Base-by-base conservation (phyloP, 2,113 vertebrate genomes). In the Pollachius pollachius region DNA sequence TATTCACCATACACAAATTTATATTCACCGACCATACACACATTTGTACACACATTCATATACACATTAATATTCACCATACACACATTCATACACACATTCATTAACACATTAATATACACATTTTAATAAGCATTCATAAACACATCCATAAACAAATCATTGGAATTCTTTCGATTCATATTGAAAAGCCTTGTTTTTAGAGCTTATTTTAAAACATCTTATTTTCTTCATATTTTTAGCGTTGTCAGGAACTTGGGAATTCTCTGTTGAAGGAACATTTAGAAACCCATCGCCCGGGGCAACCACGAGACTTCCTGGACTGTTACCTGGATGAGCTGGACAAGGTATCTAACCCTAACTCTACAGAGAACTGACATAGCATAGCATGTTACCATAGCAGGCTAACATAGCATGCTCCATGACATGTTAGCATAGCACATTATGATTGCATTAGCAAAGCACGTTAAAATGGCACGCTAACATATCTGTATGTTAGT, bases 301-400 rank as follows among this genome's bases (percentile, higher is more conserved):
- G 62, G 25, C 19, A 78, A 15, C 76, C 76, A 0, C 72, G 62
- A 0, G 67, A 81, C 66, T 78, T 78, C 25, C 64, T 75, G 1
- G 80, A 81, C 73, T 62, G 61, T 30, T 78, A 81, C 52, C 67
- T 81, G 70, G 80, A 81, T 18, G 76, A 81, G 54, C 18, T 78
- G 56, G 76, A 81, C 4, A 78, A 71, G 79, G 82, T 86, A 13
- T 18, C 66, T 48, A 9, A 52, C 8, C 3, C 17, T 58, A 61
- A 21, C 41, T 9, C 5, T 23, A 34, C 30, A 34, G 4, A 34
- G 30, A 5, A 34, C 30, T 34, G 30, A 3, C 30, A 34, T 34
- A 34, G 30, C 4, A 34, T 34, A 48, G 41, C 41, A 48, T 13
- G 41, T 7, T 48, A 13, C 41, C 41, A 9, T 48, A 48, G 12